Base-by-base conservation (phyloP, 2,888 invertebrate genomes). In the Colostygia pectinataria region DNA sequence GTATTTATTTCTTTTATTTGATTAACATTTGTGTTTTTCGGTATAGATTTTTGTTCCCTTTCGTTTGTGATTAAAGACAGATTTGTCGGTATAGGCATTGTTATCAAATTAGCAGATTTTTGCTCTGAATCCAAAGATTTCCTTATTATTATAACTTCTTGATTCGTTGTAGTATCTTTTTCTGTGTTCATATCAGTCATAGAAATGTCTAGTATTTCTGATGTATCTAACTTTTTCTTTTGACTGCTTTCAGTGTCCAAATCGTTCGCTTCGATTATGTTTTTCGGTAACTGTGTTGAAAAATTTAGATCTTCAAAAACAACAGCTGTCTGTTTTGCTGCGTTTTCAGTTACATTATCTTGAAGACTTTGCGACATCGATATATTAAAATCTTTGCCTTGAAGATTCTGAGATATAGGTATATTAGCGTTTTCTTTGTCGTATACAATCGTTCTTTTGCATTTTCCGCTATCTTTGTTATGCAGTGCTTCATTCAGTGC, bases 341-440 rank as follows among this genome's bases (percentile, higher is more conserved):
- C 18, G 2, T 31, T 32, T 38, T 33, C 31, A 1, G 15, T 8
- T n/a, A 15, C 27, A 24, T 32, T 50, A 27, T 27, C 32, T 29
- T 28, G 43, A 18, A n/a, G 14, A 12, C 28, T 36, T 45, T 52
- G 40, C 12, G 55, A 48, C 9, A 49, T 7, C 14, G 59, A 47
- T 9, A 59, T 53, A 4, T 61, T 40, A 23, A 9, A 1, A 25
- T 45, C 34, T 15, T 18, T 44, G 10, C 14, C 20, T 18, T 28
- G 36, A 27, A 32, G 12, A 12, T 34, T 38, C 45, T 53, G 46
- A 20, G 53, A 54, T 10, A 51, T 13, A 13, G 64, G 51, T 8
- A 61, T 52, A 8, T 62, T 36, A 1, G 33, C 31, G 6, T 52
- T 43, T 7, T 63, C 55, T 10, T 61, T 44, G 1, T 65, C 45